These are phyloP conservation scores for Anguilla rostrata DNA, from an alignment of 2,113 vertebrate genomes.

Conservation along the genomic window DNA sequence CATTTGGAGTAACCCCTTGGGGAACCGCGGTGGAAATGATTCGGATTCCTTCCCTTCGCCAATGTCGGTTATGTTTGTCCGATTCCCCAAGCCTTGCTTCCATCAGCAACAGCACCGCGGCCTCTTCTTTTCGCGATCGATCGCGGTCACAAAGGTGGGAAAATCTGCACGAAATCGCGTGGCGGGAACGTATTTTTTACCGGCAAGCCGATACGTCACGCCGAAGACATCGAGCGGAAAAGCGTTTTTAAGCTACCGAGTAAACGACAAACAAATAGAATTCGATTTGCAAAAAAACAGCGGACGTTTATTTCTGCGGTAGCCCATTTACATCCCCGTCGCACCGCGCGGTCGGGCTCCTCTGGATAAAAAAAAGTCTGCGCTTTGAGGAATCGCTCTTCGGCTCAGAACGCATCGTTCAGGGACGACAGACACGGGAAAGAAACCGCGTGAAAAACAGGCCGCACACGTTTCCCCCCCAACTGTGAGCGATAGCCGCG, in stretches of 20 bases:
- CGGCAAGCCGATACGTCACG: not conserved
- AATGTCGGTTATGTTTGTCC: not conserved
- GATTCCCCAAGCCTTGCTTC: not conserved
- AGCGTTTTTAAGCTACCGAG: not conserved
- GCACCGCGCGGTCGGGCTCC: not conserved
- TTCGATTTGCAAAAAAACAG: not conserved
- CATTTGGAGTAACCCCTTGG: not conserved
- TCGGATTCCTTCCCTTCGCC: not conserved
- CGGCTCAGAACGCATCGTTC: not conserved
- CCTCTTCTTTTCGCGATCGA: not conserved
- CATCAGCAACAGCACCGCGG: not conserved
- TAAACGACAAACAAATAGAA: not conserved
- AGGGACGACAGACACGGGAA: not conserved
- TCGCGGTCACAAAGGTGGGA: not conserved
- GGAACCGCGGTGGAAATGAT: not conserved
- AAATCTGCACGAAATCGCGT: not conserved
- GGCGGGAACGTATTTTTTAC: not conserved
- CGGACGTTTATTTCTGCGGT: not conserved
- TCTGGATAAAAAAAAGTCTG: not conserved
- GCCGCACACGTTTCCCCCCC: not conserved
- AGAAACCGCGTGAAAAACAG: not conserved
- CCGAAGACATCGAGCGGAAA: not conserved
- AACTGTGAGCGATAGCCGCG: not conserved
- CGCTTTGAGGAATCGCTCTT: slow-evolving; percentile 3
- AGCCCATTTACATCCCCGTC: not conserved